A percentile compares a stretch with the other conserved stretches of the same genome.
phyloP scores from a whole-genome alignment of 2,797 vertebrate species.

The Hyperoplus lanceolatus region DNA sequence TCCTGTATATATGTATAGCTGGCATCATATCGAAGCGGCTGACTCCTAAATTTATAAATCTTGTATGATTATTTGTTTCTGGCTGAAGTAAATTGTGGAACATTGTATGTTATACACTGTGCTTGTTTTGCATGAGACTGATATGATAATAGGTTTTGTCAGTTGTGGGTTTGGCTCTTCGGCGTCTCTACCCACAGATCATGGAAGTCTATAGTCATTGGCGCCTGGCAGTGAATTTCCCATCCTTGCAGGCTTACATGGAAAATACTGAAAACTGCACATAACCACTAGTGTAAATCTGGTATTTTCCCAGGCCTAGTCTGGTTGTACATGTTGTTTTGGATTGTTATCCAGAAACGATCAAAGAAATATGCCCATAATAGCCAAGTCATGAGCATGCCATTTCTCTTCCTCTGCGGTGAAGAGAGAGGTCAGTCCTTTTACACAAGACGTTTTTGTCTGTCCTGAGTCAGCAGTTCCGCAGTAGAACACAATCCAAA shows the following conservation, averaged over 20 bases:
- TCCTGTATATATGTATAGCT: slow-evolving; percentile 5
- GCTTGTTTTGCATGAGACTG: slow-evolving; percentile 47
- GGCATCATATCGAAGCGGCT: background rate
- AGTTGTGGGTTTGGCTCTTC: slow-evolving; percentile 68
- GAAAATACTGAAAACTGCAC: slow-evolving; percentile 61
- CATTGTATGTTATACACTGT: background rate
- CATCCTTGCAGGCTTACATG: slow-evolving; percentile 60
- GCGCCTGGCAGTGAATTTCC: slow-evolving; percentile 63
- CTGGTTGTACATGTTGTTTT: slow-evolving; percentile 46
- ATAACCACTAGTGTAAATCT: slow-evolving; percentile 49
- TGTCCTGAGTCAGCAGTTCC: slow-evolving; percentile 62
- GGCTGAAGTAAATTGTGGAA: slow-evolving; percentile 36
- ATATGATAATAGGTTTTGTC: slow-evolving; percentile 57
- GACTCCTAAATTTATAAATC: background rate
- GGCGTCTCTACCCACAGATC: slow-evolving; percentile 50
- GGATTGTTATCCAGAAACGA: slow-evolving; percentile 35
- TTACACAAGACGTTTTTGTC: slow-evolving; percentile 10
- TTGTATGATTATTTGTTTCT: slow-evolving; percentile 28
- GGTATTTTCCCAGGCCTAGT: slow-evolving; percentile 59
- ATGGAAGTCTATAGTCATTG: slow-evolving; percentile 62
- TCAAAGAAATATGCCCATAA: slow-evolving; percentile 37
- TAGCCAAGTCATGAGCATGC: slow-evolving; percentile 56
- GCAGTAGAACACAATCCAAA: slow-evolving; percentile 8
- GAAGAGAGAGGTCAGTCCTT: slow-evolving; percentile 52
- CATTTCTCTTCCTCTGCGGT: slow-evolving; percentile 57